Conservation (phyloP, 2,888 invertebrate species). For the Tachina lurida region DNA sequence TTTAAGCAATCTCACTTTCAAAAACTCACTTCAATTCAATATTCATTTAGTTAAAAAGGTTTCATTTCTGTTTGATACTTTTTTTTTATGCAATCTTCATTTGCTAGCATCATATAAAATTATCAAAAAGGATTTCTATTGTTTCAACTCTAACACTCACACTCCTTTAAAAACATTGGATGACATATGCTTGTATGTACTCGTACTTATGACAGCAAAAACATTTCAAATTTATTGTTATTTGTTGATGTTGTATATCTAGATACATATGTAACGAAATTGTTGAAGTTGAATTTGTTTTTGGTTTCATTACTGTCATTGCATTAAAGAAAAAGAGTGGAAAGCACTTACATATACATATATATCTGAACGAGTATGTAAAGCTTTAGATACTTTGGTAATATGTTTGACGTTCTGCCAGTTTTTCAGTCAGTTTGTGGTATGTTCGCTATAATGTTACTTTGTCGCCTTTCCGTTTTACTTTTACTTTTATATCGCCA, state of each 20-base stretch:
- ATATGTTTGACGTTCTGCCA: slow-evolving; percentile 6
- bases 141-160: slow-evolving; percentile 42
- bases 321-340: slow-evolving; percentile 78
- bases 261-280: not conserved
- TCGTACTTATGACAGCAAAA: slow-evolving; percentile 75
- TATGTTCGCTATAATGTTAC: slow-evolving; percentile 32
- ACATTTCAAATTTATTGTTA: slow-evolving; percentile 77
- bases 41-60: slow-evolving; percentile 62
- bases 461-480: slow-evolving; percentile 61
- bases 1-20: slow-evolving; percentile 45
- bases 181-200: slow-evolving; percentile 14
- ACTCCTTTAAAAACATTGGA: not conserved
- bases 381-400: slow-evolving; percentile 1
- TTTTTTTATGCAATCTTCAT: slow-evolving; percentile 29
- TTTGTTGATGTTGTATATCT: slow-evolving; percentile 39
- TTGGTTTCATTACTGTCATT: slow-evolving; percentile 75
- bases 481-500: slow-evolving; percentile 47
- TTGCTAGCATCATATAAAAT: slow-evolving; percentile 59
- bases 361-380: not conserved
- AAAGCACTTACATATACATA: slow-evolving; percentile 31
- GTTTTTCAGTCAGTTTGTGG: slow-evolving; percentile 8
- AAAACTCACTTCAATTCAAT: slow-evolving; percentile 63
- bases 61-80: slow-evolving; percentile 23
- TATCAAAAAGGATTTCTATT: slow-evolving; percentile 70
- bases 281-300: slow-evolving; percentile 34